These are phyloP conservation scores for Clamator glandarius DNA, from an alignment of 2,797 vertebrate genomes.

Conservation along the genomic window DNA sequence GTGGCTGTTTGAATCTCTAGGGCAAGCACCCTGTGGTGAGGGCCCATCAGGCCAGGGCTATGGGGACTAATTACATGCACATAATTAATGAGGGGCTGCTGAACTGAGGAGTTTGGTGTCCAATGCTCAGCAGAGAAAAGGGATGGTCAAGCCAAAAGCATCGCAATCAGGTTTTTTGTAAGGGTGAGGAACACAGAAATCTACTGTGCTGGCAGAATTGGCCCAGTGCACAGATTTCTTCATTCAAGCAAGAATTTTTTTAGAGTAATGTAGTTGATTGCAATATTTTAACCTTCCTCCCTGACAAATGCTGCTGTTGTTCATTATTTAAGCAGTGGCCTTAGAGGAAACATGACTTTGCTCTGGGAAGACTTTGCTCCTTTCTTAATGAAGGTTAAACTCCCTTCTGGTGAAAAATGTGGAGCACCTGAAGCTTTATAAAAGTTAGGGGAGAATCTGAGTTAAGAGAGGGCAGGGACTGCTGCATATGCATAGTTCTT, in stretches of 20 bases:
- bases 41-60: fast-evolving
- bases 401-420: background rate
- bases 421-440: background rate
- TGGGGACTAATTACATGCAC: background rate
- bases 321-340: background rate
- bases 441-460: background rate
- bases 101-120: background rate
- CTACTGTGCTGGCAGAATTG: background rate
- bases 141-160: background rate
- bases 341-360: background rate
- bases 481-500: background rate
- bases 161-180: background rate
- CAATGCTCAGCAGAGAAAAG: background rate
- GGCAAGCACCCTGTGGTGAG: background rate
- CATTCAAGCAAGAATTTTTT: background rate
- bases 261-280: background rate
- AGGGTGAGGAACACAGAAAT: background rate
- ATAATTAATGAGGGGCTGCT: background rate
- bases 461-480: background rate
- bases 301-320: background rate
- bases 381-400: background rate
- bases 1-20: background rate
- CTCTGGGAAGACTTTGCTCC: background rate
- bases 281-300: background rate
- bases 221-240: background rate